Evolutionary conservation across 2,888 invertebrate species (phyloP), one percentile per base, ranked within the genome.

Genomic region (Lobophora halterata): DNA sequence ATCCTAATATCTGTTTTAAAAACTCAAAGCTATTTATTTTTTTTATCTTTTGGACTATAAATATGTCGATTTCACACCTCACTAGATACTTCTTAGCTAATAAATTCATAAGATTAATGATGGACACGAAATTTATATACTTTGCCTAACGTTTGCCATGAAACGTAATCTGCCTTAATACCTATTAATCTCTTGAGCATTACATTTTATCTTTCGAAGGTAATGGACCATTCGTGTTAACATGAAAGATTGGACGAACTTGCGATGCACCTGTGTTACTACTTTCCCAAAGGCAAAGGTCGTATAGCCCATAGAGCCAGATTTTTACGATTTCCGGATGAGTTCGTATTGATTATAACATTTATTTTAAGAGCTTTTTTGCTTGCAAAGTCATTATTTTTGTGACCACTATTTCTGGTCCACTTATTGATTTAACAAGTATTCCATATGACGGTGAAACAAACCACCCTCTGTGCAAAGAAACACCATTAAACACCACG

Each of bases 61-160:
- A 85, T 80, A 80, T 68, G 71, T 78, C 74, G 47, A 45, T 66
- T 71, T 77, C 77, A 71, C 72, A 57, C 59, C 57, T 59, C 64
- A 69, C 58, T 64, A 71, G 73, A 68, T 70, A 65, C 68, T 63
- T 55, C 66, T 65, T 58, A 71, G 58, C 63, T 69, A 71, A 85
- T 83, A 85, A 85, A 83, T 85, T 65, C 62, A 60, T 56, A 68
- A 80, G 83, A 83, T 83, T 79, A 79, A 85, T 79, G 82, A 73
- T 71, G 70, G 71, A 79, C 78, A 72, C 74, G 58, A 69, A 72
- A 78, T 78, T 70, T 79, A 79, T 80, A 74, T 74, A 75, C 74
- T 77, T 78, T 78, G 75, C 69, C 17, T 5, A 75, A 79, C 75
- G 64, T 73, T 70, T 63, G 58, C 69, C 65, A 62, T 79, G 75